Evolutionary conservation across 2,888 invertebrate species (phyloP), one percentile per base, ranked within the genome.

Genomic region (Odontocerum albicorne): DNA sequence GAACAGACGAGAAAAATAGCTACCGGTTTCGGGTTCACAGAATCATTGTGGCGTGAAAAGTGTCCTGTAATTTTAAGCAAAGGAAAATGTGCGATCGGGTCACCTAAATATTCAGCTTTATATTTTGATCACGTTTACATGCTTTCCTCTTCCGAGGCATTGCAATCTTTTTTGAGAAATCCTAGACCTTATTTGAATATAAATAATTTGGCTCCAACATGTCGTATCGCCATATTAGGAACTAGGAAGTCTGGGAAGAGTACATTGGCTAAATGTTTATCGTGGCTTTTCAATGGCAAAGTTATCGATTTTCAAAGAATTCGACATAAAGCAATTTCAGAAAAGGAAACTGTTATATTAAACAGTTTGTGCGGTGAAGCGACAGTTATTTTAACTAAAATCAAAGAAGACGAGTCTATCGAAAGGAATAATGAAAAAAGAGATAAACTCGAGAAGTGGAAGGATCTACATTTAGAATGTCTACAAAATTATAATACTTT

Each of bases 41-140:
- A 81, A 60, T 85, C 85, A 2, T 72, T 75, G 39, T 86, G 85
- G 84, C 73, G 70, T 32, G 77, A 73, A 45, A 70, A 77, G 62
- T 87, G 87, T 65, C 87, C 87, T 3, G 83, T 87, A 2, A 79
- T 83, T 60, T 72, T 86, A 62, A 75, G 75, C 61, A 72, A 75
- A 57, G 81, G 86, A n/a, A 68, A 66, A 47, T 70, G 75, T 39
- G 63, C 70, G 10, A 64, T 68, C 21, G 87, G 87, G 15, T 69
- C 72, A 44, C 68, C 79, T 1, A 77, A 80, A 66, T 76, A 73
- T 62, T 79, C 82, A 0, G 80, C 84, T 1, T 71, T 74, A 27
- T 84, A 85, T 63, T 75, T 84, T 66, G 83, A 82, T 66, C 79
- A 81, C 64, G 72, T 87, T 2, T 86, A 79, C 65, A 73, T 86